Evolutionary conservation across 2,797 vertebrate genomes (phyloP), one percentile per base, ranked within the genome.

Genomic region (Perodicticus potto): DNA sequence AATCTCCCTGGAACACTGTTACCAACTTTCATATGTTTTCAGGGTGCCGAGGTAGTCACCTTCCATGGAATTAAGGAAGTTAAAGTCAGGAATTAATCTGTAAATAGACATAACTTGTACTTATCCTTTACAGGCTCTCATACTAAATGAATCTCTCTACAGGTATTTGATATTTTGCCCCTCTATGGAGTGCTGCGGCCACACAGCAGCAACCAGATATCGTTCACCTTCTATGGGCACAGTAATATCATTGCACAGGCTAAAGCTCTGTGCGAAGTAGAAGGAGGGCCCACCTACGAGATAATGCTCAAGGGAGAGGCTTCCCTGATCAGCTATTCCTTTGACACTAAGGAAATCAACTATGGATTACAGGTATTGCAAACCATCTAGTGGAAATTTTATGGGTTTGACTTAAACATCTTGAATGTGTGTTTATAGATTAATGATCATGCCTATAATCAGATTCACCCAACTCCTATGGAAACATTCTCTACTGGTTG

Each of bases 121-220:
- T 59, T 17, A 12, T 53, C 72, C 63, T 45, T 69, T 1, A 22
- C 61, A 57, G 40, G n/a, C 57, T 23, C 83, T 89, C 76, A 59
- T 5, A 3, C 0, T 4, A 40, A 70, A 5, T 81, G 61, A 23
- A 86, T 95, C 86, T 88, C 72, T 74, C 93, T 37, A 1, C 96
- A 99, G 99, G 99, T 99, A 3, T 99, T 99, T 43, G 98, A 99
- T 74, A 97, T 99, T 76, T 88, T 98, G 91, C 99, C 99, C 0
- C 97, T 98, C 16, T 98, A 95, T 0, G 99, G 99, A 3, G 81
- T 91, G 12, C 97, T 99, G 92, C 97, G 76, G 73, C 99, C 99
- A 0, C 98, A 98, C 0, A 97, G 99, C n/a, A 98, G 97, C 82
- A 98, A 99, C 96, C 89, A 89, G 9, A 98, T 99, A 53, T 97